Conservation (phyloP, 2,113 vertebrate genomes). For the Chloropsis hardwickii region DNA sequence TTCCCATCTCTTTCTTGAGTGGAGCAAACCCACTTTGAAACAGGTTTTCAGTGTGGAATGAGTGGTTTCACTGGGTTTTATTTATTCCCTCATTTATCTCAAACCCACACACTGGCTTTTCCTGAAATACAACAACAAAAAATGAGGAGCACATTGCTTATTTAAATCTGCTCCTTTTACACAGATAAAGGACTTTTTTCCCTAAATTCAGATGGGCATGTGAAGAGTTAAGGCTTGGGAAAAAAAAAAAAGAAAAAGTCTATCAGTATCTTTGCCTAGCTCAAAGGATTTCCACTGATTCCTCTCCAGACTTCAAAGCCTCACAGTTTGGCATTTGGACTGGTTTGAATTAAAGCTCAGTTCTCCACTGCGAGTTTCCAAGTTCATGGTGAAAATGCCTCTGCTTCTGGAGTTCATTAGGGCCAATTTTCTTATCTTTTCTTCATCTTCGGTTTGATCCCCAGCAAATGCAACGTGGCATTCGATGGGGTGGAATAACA, state of each 20-base stretch:
- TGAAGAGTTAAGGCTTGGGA: conserved; percentile 18
- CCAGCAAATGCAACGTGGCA: conserved; percentile 87
- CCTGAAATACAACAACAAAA: not conserved
- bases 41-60: not conserved
- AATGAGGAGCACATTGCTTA: fast-evolving
- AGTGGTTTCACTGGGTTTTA: not conserved
- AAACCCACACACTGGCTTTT: not conserved
- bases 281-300: conserved; percentile 76
- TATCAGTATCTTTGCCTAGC: conserved; percentile 29
- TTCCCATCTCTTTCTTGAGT: not conserved
- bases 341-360: conserved; percentile 92
- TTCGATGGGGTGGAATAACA: conserved; percentile 74
- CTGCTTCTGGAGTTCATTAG: conserved; percentile 92
- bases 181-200: not conserved
- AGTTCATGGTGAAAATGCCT: conserved; percentile 84
- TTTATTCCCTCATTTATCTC: not conserved
- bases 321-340: conserved; percentile 77
- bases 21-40: not conserved
- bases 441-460: conserved; percentile 85
- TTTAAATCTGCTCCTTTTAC: not conserved
- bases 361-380: conserved; percentile 78
- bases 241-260: not conserved
- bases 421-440: conserved; percentile 93
- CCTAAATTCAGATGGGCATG: not conserved
- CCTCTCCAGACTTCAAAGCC: conserved; percentile 87